A percentile compares a stretch with the other conserved stretches of the same genome.
Conservation (phyloP, 2,888 invertebrate genomes). For the Microctonus brassicae region DNA sequence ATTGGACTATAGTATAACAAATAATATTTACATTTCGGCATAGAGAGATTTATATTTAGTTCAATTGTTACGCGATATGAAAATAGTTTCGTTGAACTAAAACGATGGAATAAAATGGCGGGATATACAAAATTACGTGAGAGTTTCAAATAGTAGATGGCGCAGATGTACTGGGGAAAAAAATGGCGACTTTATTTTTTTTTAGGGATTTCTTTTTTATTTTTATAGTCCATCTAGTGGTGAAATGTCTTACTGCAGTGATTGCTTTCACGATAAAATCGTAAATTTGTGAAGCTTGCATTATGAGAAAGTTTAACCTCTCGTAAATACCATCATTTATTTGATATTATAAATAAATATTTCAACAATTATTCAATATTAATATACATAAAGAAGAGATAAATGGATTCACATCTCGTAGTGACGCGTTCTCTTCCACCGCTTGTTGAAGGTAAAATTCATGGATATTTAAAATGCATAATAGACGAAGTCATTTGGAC, state of each 20-base stretch:
- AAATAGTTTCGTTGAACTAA: too few relatives aligned
- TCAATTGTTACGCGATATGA: too few relatives aligned
- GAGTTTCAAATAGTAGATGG: not conserved
- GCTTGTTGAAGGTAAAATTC: conserved; percentile 64
- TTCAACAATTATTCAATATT: not conserved
- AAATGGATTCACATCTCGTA: conserved; percentile 35
- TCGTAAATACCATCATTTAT: not conserved
- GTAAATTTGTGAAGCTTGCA: not conserved
- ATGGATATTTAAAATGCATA: conserved; percentile 61
- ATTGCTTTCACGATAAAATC: not conserved
- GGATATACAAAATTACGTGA: too few relatives aligned
- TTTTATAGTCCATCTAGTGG: not conserved
- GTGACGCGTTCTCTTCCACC: conserved; percentile 62
- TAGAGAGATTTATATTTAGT: too few relatives aligned
- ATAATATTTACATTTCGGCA: too few relatives aligned
- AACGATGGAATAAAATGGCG: too few relatives aligned
- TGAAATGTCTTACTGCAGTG: not conserved
- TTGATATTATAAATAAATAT: not conserved
- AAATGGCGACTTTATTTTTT: too few relatives aligned
- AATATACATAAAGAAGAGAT: not conserved
- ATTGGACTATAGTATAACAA: too few relatives aligned
- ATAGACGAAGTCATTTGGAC: conserved; percentile 65
- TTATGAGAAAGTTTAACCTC: too few relatives aligned
- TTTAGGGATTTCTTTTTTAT: not conserved
- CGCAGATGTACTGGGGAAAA: not conserved